A percentile compares a stretch with the other conserved stretches of the same genome.
phyloP scores from a whole-genome alignment of 2,888 invertebrate genomes.

The Andrena fulva region DNA sequence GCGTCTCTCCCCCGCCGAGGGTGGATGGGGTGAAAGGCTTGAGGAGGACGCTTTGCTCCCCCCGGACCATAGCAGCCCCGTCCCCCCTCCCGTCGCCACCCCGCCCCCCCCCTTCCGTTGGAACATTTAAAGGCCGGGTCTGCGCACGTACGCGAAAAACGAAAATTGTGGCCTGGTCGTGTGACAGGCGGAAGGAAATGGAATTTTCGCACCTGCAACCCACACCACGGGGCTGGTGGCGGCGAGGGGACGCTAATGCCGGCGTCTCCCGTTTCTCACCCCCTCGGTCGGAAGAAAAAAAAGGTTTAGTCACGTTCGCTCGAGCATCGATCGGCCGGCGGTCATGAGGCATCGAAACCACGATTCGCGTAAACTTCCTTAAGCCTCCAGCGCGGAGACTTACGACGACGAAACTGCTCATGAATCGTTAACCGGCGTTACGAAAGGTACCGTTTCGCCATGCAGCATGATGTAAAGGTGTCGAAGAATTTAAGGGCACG shows the following conservation, averaged over 20 bases:
- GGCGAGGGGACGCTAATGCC: conserved; percentile 64
- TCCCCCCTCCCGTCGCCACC: neutral
- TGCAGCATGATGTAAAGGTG: neutral
- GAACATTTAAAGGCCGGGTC: conserved; percentile 66
- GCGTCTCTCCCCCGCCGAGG: conserved; percentile 27
- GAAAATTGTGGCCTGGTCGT: conserved; percentile 71
- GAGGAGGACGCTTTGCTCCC: conserved; percentile 49
- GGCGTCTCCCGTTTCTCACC: conserved; percentile 69
- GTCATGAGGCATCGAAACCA: conserved; percentile 60
- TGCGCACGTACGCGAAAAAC: conserved; percentile 69
- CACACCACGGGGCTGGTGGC: conserved; percentile 36
- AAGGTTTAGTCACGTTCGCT: conserved; percentile 81
- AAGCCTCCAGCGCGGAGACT: neutral
- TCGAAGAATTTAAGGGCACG: neutral
- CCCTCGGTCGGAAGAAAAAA: conserved; percentile 57
- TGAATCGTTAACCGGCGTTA: conserved; percentile 13
- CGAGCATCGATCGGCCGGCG: conserved; percentile 78
- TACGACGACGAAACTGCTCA: conserved; percentile 2
- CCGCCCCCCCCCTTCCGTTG: neutral
- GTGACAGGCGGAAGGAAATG: conserved; percentile 77
- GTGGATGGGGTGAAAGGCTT: conserved; percentile 3
- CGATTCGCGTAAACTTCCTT: conserved; percentile 36
- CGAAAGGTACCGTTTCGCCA: neutral
- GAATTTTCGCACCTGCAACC: conserved; percentile 80
- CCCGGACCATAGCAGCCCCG: conserved; percentile 24